These are phyloP conservation scores for Rapana venosa DNA, from an alignment of 2,888 invertebrate genomes.

Conservation along the genomic window DNA sequence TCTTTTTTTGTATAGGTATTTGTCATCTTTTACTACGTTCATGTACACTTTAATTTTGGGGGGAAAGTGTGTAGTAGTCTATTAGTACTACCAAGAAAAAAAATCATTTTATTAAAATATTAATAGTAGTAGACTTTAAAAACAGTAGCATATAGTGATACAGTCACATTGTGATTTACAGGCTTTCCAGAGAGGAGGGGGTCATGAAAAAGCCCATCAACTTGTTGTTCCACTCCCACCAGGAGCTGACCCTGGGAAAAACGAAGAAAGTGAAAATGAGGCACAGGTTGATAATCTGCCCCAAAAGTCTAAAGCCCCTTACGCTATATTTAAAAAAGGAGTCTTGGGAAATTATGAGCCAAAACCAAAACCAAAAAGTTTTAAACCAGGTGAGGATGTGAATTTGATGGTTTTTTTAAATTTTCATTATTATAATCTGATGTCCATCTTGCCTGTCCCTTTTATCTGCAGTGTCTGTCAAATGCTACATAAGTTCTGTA, in stretches of 20 bases:
- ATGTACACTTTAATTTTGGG: background rate
- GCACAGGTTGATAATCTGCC: background rate
- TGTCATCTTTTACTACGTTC: background rate
- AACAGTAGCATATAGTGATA: background rate
- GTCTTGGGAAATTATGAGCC: conserved; percentile 89
- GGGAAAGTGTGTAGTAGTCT: background rate
- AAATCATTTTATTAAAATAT: background rate
- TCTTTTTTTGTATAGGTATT: background rate
- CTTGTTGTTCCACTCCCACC: conserved; percentile 35
- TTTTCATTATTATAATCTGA: too few species aligned
- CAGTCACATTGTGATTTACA: background rate
- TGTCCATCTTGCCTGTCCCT: too few species aligned
- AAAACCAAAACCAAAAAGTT: conserved; percentile 67
- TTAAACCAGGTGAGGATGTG: conserved; percentile 30
- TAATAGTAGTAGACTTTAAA: background rate
- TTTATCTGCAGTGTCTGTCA: too few species aligned
- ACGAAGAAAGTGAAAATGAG: background rate
- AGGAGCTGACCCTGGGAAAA: background rate
- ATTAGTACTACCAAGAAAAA: background rate
- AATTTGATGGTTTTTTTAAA: too few species aligned
- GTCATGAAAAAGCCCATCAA: background rate
- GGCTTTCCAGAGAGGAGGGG: background rate
- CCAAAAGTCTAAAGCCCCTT: conserved; percentile 38
- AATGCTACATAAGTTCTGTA: too few species aligned
- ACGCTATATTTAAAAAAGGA: conserved; percentile 71